Base-by-base conservation (phyloP, 2,113 vertebrate species). In the Osmerus mordax region DNA sequence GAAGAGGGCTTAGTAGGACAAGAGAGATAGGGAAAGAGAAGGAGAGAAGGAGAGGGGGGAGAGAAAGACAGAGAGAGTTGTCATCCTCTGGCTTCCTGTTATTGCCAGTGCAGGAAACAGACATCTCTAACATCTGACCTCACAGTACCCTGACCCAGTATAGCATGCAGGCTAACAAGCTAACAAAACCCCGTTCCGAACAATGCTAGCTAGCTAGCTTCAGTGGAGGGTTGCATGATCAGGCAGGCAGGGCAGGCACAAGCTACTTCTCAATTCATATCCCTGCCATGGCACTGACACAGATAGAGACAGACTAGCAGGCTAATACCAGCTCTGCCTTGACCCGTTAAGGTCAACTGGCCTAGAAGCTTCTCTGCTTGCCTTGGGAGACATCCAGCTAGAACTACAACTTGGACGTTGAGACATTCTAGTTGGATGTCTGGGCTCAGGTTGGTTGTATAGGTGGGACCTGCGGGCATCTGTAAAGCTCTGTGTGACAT, bases 1-100 rank as follows among this genome's bases (percentile, higher is more conserved):
- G 41, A 47, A 47, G 41, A 12, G 41, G 41, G 32, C 7, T 47
- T 47, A 47, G 41, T 47, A 12, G 41, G 41, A 12, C 41, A 11
- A 11, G 41, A 47, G 41, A 47, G 41, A 32, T 1, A 28, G 25
- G 32, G 32, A 36, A 36, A 36, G 63, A 41, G 8, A 54, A 23
- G 18, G 9, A 15, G 13, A 14, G 51, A 73, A 6, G 25, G 12
- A 9, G 41, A 19, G 47, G 1, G 19, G 1, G 16, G 21, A 51
- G 19, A 41, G 25, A 11, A 2, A 47, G 41, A 47, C 5, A 47
- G 1, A 47, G 36, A 41, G 5, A 47, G 41, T 11, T 41, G 16
- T 71, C 78, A 80, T 88, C 83, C 85, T 76, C 81, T 79, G 67
- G 67, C 77, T 87, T 92, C 91, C 92, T 89, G 88, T 90, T 84